Conservation (phyloP, 35 echinoderm and acorn worm genomes). For the Anneissia japonica region DNA sequence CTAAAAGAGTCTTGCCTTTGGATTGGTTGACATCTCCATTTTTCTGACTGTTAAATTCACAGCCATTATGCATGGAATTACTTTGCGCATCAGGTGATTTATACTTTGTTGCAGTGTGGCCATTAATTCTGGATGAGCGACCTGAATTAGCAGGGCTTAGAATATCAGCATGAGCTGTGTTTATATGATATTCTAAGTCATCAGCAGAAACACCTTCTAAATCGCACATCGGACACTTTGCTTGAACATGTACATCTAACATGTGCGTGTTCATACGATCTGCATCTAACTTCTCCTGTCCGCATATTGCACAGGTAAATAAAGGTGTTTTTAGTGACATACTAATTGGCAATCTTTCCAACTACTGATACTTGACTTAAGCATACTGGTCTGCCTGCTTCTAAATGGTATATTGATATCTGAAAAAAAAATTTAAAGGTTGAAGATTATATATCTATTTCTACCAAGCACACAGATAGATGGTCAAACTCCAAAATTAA, state of each 20-base stretch:
- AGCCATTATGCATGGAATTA: not conserved
- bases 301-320: conserved; percentile 73
- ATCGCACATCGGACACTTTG: conserved; percentile 72
- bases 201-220: conserved; percentile 53
- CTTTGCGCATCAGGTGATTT: not conserved
- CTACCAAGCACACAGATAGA: no score
- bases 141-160: conserved; percentile 34
- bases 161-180: conserved; percentile 66
- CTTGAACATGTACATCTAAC: conserved; percentile 47
- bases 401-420: no score
- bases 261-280: conserved; percentile 65
- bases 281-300: conserved; percentile 54
- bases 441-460: no score
- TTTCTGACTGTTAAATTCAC: not conserved
- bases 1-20: not conserved
- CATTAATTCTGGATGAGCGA: not conserved
- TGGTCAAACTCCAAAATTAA: no score
- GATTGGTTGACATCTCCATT: no score
- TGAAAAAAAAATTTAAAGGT: no score
- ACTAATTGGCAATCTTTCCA: no score
- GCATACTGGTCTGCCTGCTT: no score
- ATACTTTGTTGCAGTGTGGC: not conserved
- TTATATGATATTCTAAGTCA: conserved; percentile 71
- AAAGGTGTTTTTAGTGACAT: not conserved
- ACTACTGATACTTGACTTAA: no score